Percentiles rank a stretch among this genome's conserved stretches.
These are phyloP conservation scores for Elaphurus davidianus DNA, from an alignment of 2,113 vertebrate genomes.

Conservation along the genomic window DNA sequence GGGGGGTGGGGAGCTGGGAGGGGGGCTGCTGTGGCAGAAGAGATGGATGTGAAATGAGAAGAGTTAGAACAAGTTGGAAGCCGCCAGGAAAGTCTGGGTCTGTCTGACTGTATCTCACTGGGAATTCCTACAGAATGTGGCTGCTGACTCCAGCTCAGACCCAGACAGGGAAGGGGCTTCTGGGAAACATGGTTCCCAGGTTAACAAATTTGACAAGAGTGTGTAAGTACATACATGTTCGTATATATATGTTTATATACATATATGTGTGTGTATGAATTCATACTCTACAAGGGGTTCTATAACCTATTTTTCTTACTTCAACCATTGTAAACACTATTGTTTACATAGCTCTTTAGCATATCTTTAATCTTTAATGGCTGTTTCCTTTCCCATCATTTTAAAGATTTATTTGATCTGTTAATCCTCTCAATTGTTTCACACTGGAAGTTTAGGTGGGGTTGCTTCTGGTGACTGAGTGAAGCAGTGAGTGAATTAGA, in stretches of 20 bases:
- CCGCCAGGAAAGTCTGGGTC: neutral
- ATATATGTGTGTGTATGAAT: neutral
- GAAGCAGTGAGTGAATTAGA: neutral
- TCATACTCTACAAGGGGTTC: neutral
- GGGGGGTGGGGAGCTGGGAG: neutral
- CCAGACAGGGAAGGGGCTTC: neutral
- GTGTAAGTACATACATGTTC: neutral
- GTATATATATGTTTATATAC: neutral
- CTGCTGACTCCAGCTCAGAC: neutral
- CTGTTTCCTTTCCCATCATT: neutral
- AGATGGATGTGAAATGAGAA: neutral
- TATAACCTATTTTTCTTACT: neutral
- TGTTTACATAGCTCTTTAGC: neutral
- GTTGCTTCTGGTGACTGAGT: neutral
- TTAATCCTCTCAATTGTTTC: neutral
- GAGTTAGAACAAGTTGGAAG: neutral
- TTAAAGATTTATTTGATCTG: neutral
- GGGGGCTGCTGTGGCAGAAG: neutral
- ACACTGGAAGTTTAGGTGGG: neutral
- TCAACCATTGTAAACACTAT: neutral
- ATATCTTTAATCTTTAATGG: neutral
- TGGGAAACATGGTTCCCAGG: neutral
- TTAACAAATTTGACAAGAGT: neutral
- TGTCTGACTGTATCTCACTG: neutral
- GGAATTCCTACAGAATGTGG: neutral